Evolutionary conservation across 2,797 vertebrate genomes (phyloP).

Genomic region (Neosilurus mollespiculum): DNA sequence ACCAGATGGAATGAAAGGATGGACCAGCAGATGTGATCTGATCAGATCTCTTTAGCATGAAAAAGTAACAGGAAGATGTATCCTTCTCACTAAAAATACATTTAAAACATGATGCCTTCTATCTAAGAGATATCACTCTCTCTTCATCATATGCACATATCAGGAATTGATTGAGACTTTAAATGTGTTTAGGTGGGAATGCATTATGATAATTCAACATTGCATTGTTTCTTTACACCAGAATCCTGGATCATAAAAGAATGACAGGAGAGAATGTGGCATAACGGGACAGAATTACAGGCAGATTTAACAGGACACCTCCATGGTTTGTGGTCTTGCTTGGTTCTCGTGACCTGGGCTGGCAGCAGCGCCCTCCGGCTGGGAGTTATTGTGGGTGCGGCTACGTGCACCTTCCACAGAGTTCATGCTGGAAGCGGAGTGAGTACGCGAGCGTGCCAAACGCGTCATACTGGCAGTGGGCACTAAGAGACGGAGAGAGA

Average conservation of each 20-base stretch:
- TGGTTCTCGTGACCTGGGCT: constrained; percentile 69
- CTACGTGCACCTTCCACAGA: constrained; percentile 80
- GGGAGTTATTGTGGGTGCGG: constrained; percentile 74
- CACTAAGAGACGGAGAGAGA: constrained; percentile 65
- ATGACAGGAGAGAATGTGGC: background rate
- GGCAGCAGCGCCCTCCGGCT: constrained; percentile 74
- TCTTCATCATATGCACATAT: constrained; percentile 28
- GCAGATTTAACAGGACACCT: constrained; percentile 74
- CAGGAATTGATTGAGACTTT: constrained; percentile 10
- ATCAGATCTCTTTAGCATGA: constrained; percentile 36
- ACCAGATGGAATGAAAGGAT: constrained; percentile 14
- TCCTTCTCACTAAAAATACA: constrained; percentile 22
- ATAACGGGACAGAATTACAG: constrained; percentile 5
- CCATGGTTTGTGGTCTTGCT: constrained; percentile 78
- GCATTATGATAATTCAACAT: constrained; percentile 23
- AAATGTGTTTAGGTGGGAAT: constrained; percentile 15
- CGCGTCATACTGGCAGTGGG: constrained; percentile 90
- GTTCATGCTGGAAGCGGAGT: constrained; percentile 86
- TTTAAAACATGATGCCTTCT: constrained; percentile 12
- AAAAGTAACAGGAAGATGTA: constrained; percentile 44
- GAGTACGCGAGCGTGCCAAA: constrained; percentile 85
- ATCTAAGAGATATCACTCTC: constrained; percentile 7
- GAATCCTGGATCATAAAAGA: constrained; percentile 6
- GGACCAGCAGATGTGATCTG: constrained; percentile 19
- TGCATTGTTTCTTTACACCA: constrained; percentile 43